Evolutionary conservation across 2,797 vertebrate species (phyloP).

Genomic region (Dryobates pubescens): DNA sequence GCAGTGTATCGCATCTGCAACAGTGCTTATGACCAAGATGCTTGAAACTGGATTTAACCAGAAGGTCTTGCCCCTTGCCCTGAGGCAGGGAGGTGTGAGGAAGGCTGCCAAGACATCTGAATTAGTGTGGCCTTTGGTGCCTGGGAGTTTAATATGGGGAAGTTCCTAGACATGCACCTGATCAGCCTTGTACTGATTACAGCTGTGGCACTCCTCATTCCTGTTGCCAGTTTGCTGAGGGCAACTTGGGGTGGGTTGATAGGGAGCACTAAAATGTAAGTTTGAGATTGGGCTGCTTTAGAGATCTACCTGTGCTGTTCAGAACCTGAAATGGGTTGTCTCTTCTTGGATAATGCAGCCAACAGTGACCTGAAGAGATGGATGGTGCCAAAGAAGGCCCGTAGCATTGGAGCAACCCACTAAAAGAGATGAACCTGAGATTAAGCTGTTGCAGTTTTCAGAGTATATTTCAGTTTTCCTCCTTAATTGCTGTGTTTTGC

Average conservation of each 20-base stretch:
- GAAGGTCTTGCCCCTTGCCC: neutral
- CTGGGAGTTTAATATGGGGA: neutral
- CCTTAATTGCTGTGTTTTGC: neutral
- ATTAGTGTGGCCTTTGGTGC: neutral
- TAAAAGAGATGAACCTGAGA: neutral
- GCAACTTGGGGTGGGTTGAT: neutral
- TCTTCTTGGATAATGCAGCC: neutral
- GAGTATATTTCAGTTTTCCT: neutral
- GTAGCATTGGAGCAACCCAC: neutral
- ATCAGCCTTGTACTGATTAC: neutral
- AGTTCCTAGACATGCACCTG: neutral
- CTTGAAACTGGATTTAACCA: neutral
- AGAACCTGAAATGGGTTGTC: neutral
- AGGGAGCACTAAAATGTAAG: neutral
- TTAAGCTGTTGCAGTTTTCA: neutral
- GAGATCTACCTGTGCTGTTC: neutral
- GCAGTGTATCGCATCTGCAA: neutral
- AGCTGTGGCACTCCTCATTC: neutral
- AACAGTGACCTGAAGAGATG: neutral
- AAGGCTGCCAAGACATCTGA: neutral
- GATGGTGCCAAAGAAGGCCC: neutral
- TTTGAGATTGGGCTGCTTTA: neutral
- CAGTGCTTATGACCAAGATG: neutral
- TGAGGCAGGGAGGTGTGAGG: neutral
- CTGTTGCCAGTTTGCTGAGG: neutral